These are phyloP conservation scores for Pelmatolapia mariae DNA, from an alignment of 2,113 vertebrate genomes.

Conservation along the genomic window DNA sequence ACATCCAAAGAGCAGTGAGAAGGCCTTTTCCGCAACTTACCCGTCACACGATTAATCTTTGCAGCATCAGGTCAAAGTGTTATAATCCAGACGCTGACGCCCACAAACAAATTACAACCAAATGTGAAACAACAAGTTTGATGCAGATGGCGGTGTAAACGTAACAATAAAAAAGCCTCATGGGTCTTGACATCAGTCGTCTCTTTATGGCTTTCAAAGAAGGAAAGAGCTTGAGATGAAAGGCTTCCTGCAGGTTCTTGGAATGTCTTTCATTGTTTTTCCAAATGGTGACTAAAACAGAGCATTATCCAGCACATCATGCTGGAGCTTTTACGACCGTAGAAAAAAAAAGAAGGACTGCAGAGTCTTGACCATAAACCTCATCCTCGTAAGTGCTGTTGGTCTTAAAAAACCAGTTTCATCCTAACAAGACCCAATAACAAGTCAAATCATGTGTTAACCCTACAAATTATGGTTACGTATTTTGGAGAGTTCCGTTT, in stretches of 20 bases:
- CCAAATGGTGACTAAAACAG: constrained; percentile 19
- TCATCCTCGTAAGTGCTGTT: background rate
- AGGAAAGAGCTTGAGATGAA: background rate
- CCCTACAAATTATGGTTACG: constrained; percentile 4
- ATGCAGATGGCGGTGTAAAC: background rate
- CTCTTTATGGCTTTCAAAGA: background rate
- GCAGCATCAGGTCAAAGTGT: background rate
- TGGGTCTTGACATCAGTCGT: background rate
- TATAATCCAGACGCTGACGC: background rate
- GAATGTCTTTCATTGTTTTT: constrained; percentile 37
- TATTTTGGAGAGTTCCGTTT: background rate
- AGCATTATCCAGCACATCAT: constrained; percentile 6
- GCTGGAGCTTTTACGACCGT: background rate
- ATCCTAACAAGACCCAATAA: constrained; percentile 7
- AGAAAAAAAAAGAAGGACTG: background rate
- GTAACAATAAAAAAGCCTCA: background rate
- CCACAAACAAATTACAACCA: background rate
- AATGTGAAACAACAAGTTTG: background rate
- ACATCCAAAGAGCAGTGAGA: background rate
- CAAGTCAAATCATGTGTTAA: constrained; percentile 7
- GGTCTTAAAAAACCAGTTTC: background rate
- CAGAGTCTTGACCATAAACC: constrained; percentile 14
- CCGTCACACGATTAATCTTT: background rate
- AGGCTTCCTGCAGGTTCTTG: background rate
- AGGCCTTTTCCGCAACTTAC: background rate